Percentiles rank a stretch among this genome's conserved stretches.
Conservation (phyloP, 1,140 invertebrate genomes). For the Carcinoscorpius rotundicauda region DNA sequence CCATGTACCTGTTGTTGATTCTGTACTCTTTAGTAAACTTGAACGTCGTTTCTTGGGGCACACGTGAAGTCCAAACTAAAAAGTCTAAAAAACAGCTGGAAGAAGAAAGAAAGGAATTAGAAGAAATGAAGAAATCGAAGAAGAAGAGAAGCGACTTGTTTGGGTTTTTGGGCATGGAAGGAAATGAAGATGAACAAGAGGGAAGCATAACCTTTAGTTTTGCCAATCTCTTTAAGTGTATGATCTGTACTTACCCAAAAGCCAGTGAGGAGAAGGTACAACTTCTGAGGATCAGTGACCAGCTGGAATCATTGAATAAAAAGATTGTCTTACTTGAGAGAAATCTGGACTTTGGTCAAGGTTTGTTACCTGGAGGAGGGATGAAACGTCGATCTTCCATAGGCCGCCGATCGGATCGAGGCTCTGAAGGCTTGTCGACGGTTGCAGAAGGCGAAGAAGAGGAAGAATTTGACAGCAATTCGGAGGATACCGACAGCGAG, state of each 20-base stretch:
- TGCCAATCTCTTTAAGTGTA: conserved; percentile 77
- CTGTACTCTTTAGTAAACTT: conserved; percentile 96
- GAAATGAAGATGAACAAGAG: conserved; percentile 52
- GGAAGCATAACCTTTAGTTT: conserved; percentile 81
- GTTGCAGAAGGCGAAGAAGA: no score
- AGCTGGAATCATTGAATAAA: conserved; percentile 63
- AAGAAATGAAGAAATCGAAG: conserved; percentile 65
- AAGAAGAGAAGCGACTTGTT: conserved; percentile 57
- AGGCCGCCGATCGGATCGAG: no score
- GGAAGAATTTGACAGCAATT: no score
- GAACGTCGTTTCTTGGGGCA: conserved; percentile 98
- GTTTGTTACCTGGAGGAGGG: no score
- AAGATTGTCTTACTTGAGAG: conserved; percentile 16
- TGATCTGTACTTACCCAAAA: conserved; percentile 80
- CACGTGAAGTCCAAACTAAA: conserved; percentile 71
- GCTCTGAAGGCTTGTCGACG: no score
- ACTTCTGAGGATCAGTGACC: conserved; percentile 70
- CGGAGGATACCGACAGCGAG: no score
- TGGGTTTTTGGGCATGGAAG: conserved; percentile 47
- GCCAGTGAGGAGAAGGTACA: conserved; percentile 75
- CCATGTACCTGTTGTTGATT: conserved; percentile 94
- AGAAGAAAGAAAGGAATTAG: conserved; percentile 48
- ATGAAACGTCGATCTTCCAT: no score
- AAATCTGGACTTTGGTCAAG: not conserved
- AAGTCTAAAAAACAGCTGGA: conserved; percentile 21